Evolutionary conservation across 2,888 invertebrate species (phyloP), one percentile per base, ranked within the genome.

Genomic region (Lasioglossum malachurum): DNA sequence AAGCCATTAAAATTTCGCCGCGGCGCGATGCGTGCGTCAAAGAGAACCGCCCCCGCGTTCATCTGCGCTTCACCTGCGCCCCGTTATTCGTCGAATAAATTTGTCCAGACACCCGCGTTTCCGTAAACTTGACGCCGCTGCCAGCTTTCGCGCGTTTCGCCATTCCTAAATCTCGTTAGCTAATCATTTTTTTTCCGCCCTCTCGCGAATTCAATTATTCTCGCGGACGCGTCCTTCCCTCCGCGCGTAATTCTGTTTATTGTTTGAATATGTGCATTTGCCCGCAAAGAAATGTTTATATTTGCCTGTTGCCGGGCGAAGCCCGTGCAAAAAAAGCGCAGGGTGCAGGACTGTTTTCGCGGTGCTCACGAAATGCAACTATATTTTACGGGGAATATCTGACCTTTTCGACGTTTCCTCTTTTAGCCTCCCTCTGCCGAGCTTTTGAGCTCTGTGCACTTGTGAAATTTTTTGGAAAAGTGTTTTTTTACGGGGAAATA

Each of bases 1-100:
- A 57, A 76, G 44, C 78, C 27, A 76, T 53, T 71, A 67, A 78
- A 78, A 75, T 85, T 35, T 49, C 27, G 16, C 5, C 46, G 27
- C 27, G 64, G n/a, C 31, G 27, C 41, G 46, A 38, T 31, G 14
- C 57, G 16, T 38, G 44, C 27, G 1, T 60, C 57, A 64, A 73
- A 57, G 72, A 38, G n/a, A 7, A 60, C 2, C 49, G 4, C 41
- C 23, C 19, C 69, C 35, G 53, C 31, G 16, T 10, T 57, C 57
- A 57, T n/a, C n/a, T n/a, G n/a, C 57, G 57, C n/a, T n/a, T 57
- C 57, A n/a, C 57, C 57, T 57, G n/a, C 57, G 1, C 31, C 4
- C 49, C 31, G 14, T 38, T 44, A 14, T 53, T 12, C 14, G 31
- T 60, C 31, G 16, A 46, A 75, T n/a, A 49, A 75, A 85, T 67